Conservation (phyloP, 2,113 vertebrate species). For the Bolborhynchus lineola region DNA sequence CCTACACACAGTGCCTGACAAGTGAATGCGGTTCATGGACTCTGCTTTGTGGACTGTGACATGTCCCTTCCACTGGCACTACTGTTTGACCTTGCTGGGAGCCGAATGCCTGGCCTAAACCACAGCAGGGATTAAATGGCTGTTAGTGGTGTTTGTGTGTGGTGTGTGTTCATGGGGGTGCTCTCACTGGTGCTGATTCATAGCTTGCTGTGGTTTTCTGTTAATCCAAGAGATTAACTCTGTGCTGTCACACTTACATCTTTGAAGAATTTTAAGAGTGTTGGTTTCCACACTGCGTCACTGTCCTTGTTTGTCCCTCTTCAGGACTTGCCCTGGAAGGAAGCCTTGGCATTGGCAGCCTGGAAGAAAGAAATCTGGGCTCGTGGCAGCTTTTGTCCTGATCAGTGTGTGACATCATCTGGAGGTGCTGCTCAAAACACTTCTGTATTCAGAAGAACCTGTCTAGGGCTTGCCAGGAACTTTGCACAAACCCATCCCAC, state of each 20-base stretch:
- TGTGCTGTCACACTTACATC: neutral
- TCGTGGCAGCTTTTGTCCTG: fast-evolving
- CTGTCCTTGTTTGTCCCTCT: neutral
- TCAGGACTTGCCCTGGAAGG: neutral
- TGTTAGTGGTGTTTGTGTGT: neutral
- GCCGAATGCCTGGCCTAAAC: neutral
- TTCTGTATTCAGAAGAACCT: neutral
- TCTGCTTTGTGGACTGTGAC: neutral
- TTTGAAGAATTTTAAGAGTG: neutral
- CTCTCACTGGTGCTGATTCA: neutral
- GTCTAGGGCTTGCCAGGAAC: neutral
- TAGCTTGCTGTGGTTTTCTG: neutral
- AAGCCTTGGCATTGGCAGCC: neutral
- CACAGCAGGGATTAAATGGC: neutral
- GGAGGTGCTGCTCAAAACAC: neutral
- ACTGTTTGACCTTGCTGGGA: neutral
- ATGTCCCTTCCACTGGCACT: neutral
- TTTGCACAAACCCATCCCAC: neutral
- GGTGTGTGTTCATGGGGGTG: neutral
- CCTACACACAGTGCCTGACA: neutral
- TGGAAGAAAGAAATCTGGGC: neutral
- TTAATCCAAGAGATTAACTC: neutral
- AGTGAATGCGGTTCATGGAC: neutral
- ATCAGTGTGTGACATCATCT: fast-evolving
- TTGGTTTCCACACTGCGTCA: neutral